phyloP scores from a whole-genome alignment of 2,888 invertebrate genomes.

The Macropis europaea region DNA sequence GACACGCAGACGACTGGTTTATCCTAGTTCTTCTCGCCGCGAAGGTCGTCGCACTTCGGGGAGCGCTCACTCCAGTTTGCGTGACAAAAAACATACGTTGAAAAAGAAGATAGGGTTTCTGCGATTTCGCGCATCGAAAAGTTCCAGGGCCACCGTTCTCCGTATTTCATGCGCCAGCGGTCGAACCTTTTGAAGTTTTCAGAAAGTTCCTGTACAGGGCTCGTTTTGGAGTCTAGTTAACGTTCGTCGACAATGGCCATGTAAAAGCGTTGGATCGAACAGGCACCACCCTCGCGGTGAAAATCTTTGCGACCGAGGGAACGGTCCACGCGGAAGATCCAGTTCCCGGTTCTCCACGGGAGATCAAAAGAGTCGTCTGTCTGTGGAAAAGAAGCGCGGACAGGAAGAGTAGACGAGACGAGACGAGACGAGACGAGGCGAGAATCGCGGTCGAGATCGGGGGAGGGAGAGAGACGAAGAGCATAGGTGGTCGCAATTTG shows the following conservation, averaged over 20 bases:
- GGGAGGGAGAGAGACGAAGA: conserved; percentile 5
- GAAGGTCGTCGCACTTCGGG: conserved; percentile 49
- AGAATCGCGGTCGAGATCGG: too few species aligned
- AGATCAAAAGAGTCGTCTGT: conserved; percentile 11
- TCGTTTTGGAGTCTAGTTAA: too few species aligned
- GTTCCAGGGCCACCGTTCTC: too few species aligned
- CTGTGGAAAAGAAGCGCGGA: conserved; percentile 1
- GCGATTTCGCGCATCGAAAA: background rate
- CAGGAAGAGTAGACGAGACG: conserved; percentile 2
- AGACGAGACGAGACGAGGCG: background rate
- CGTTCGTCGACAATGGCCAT: too few species aligned
- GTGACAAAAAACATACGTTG: conserved; percentile 9
- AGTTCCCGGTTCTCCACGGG: too few species aligned
- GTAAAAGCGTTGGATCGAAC: too few species aligned
- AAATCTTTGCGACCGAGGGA: too few species aligned
- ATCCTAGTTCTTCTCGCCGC: conserved; percentile 43
- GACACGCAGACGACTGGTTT: conserved; percentile 42
- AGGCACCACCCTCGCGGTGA: too few species aligned
- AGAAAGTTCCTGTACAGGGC: too few species aligned
- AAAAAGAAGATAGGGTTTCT: conserved; percentile 29
- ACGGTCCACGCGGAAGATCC: too few species aligned
- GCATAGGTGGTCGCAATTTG: conserved; percentile 66
- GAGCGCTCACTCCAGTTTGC: conserved; percentile 32
- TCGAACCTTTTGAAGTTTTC: too few species aligned
- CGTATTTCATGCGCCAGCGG: too few species aligned